Base-by-base conservation (phyloP, 2,113 vertebrate species). In the Hiodon alosoides region DNA sequence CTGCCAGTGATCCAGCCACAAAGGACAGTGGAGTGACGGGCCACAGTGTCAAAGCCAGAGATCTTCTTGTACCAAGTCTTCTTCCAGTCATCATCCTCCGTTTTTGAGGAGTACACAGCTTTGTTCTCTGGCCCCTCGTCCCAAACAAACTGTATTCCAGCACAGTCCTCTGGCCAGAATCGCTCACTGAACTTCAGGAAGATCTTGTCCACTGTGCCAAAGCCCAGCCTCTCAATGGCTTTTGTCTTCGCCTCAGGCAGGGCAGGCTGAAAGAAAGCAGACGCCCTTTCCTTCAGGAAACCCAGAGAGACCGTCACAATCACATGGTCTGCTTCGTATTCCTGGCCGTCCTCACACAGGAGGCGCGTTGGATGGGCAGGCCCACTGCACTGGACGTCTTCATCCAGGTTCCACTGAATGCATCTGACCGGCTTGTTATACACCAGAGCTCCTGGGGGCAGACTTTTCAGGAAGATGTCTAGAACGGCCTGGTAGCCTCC, bases 51-150 rank as follows among this genome's bases (percentile, higher is more conserved):
- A 79, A 87, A 87, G 10, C 86, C 86, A 0, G 74, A 80, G 60
- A 87, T 86, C 77, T 86, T 87, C 71, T 86, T 86, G 71, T 80
- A 87, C 86, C 86, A 87, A 0, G 72, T 79, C 7, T 80, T 66
- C 9, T 79, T 80, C 83, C 81, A 83, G 10, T n/a, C 54, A 3
- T 80, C 74, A 48, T 64, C 81, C 69, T 79, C 59, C 2, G 17
- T 31, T 11, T 54, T 31, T 53, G 71, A 64, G 2, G 53, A 31
- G 46, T 84, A 83, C 10, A 81, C 71, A 3, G 60, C 59, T 11
- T 71, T 72, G 70, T 83, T 80, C 60, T 87, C 85, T 3, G 81
- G 83, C 4, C 86, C 85, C 10, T 83, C 65, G 1, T 84, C 67
- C 85, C 85, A 87, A 7, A 85, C 75, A 52, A 87, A 16, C 66